Evolutionary conservation across 2,888 invertebrate genomes (phyloP).

Genomic region (Scrobipalpa costella): DNA sequence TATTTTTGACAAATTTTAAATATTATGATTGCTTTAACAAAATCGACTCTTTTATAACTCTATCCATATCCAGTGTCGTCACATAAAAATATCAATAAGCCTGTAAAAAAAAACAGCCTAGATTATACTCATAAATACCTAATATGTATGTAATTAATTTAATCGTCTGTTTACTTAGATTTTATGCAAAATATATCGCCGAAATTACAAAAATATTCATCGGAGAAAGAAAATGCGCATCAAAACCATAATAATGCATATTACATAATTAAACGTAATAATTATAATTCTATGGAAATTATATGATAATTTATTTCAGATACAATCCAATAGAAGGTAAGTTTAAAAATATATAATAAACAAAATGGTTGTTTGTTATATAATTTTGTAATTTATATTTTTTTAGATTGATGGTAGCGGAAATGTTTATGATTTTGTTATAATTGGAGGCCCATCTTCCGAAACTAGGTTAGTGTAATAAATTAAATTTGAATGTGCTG

Average conservation of each 20-base stretch:
- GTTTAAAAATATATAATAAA: neutral
- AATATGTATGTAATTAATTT: neutral
- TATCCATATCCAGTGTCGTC: too few relatives aligned
- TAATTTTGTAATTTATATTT: slow-evolving; percentile 9
- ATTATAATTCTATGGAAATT: neutral
- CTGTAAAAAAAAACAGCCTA: too few relatives aligned
- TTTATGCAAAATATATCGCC: too few relatives aligned
- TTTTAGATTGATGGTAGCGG: slow-evolving; percentile 6
- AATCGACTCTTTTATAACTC: neutral
- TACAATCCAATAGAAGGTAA: neutral
- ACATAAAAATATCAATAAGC: too few relatives aligned
- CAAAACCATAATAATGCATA: neutral
- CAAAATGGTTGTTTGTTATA: neutral
- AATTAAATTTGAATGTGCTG: neutral
- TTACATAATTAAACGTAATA: slow-evolving; percentile 2
- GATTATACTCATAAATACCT: too few relatives aligned
- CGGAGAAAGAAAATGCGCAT: neutral
- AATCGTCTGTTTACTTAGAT: too few relatives aligned
- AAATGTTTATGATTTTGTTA: slow-evolving; percentile 4
- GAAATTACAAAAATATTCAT: neutral
- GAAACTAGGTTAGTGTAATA: slow-evolving; percentile 7
- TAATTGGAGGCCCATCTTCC: neutral
- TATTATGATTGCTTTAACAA: too few relatives aligned
- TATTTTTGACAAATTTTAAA: neutral
- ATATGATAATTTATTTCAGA: slow-evolving; percentile 18